A percentile compares a stretch with the other conserved stretches of the same genome.
Conservation (phyloP, 2,888 invertebrate genomes). For the Polyommatus iphigenia region DNA sequence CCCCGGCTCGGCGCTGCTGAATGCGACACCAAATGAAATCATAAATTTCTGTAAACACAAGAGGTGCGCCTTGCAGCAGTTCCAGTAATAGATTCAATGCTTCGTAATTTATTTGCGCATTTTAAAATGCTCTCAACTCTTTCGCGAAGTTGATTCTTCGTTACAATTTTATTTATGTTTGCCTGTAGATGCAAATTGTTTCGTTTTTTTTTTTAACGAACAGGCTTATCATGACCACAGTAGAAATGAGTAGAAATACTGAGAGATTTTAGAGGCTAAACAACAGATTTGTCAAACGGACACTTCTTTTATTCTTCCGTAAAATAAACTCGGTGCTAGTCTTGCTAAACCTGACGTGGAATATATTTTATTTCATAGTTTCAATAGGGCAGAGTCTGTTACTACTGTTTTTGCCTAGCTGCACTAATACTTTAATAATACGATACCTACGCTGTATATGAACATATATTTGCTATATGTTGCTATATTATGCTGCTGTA, state of each 20-base stretch:
- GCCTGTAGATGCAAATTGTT: neutral
- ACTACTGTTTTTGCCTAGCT: neutral
- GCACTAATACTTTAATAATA: neutral
- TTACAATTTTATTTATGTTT: neutral
- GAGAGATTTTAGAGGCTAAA: no score
- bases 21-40: constrained; percentile 75
- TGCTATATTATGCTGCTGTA: neutral
- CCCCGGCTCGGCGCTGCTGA: constrained; percentile 60
- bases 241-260: no score
- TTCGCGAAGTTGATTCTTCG: neutral
- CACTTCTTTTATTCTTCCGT: no score
- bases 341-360: neutral
- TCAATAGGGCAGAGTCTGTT: neutral
- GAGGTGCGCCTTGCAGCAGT: constrained; percentile 37
- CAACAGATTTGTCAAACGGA: no score
- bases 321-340: neutral
- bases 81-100: constrained; percentile 35
- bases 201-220: neutral
- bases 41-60: constrained; percentile 68
- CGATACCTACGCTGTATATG: no score
- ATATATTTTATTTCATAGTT: neutral
- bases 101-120: constrained; percentile 33
- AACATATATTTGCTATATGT: neutral
- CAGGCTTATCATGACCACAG: no score
- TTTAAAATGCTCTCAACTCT: constrained; percentile 8